Conservation (phyloP, 2,797 vertebrate genomes). For the Paramormyrops hopkinsi region DNA sequence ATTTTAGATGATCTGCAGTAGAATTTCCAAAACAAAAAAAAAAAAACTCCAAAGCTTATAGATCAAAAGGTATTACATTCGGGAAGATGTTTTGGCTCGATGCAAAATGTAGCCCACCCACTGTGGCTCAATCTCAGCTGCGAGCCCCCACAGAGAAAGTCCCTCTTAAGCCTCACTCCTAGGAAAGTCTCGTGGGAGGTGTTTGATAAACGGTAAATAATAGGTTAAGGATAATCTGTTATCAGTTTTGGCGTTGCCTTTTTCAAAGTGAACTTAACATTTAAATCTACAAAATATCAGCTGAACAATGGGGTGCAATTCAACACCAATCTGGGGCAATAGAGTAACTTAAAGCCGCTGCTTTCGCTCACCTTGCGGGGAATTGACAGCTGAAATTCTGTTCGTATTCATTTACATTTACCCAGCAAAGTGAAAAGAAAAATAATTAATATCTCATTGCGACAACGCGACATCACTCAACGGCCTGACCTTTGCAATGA, state of each 20-base stretch:
- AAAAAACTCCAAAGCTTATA: not conserved
- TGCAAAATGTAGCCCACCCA: not conserved
- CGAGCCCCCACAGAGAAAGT: constrained; percentile 15
- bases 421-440: not conserved
- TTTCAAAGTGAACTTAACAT: not conserved
- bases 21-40: not conserved
- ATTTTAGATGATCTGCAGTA: constrained; percentile 23
- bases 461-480: not conserved
- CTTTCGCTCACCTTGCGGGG: not conserved
- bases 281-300: not conserved
- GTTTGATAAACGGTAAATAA: constrained; percentile 14
- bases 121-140: not conserved
- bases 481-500: constrained; percentile 9
- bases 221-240: not conserved
- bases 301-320: not conserved
- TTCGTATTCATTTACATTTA: constrained; percentile 12
- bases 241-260: not conserved
- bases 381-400: not conserved
- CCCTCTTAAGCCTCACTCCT: constrained; percentile 15
- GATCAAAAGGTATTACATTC: not conserved
- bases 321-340: not conserved
- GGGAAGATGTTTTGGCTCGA: not conserved
- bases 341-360: not conserved
- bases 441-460: constrained; percentile 7
- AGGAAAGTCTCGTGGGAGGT: constrained; percentile 23